Evolutionary conservation across 1,140 invertebrate genomes (phyloP).

Genomic region (Drosophila tropicalis): DNA sequence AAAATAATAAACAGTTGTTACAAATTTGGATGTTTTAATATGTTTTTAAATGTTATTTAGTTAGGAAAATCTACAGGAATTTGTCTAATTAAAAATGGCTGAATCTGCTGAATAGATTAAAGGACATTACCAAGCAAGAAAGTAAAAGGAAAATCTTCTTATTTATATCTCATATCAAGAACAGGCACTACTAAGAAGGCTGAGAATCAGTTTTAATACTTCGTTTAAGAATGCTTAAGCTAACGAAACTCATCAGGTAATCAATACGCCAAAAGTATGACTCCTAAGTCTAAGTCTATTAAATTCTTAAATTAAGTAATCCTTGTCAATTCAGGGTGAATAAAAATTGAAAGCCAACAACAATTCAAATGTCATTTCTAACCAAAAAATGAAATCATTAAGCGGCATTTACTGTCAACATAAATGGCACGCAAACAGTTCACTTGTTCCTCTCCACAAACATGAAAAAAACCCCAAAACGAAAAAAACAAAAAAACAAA

Average conservation of each 20-base stretch:
- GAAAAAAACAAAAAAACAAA: not conserved
- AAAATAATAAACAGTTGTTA: not conserved
- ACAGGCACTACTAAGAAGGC: no score
- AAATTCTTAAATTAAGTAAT: not conserved
- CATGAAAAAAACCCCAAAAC: not conserved
- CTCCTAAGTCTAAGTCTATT: not conserved
- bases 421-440: slow-evolving; percentile 21
- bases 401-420: slow-evolving; percentile 23
- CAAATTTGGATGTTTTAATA: not conserved
- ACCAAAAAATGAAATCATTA: slow-evolving; percentile 23
- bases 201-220: no score
- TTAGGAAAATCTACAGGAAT: no score
- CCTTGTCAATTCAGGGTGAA: not conserved
- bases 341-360: not conserved
- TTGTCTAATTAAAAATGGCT: no score
- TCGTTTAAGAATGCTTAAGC: no score
- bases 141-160: no score
- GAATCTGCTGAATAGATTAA: no score
- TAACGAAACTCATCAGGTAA: no score
- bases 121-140: no score
- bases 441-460: not conserved
- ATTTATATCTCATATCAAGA: no score
- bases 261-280: no score
- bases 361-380: slow-evolving; percentile 15
- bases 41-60: not conserved